phyloP scores from a whole-genome alignment of 2,888 invertebrate genomes.

The Hirtodrosophila cameraria region DNA sequence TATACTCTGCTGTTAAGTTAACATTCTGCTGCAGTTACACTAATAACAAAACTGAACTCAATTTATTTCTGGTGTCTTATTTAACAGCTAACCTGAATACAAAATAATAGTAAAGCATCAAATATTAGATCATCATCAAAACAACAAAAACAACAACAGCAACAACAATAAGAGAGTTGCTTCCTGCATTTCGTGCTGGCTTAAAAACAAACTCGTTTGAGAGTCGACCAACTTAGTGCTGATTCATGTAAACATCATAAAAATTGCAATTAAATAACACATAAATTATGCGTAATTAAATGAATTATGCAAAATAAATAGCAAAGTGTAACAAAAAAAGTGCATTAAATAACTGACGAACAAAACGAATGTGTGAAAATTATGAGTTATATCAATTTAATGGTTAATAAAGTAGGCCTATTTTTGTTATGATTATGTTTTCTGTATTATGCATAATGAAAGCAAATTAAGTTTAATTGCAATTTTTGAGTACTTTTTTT shows the following conservation, averaged over 20 bases:
- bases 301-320: constrained; percentile 50
- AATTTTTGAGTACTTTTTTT: no score
- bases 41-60: no score
- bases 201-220: constrained; percentile 42
- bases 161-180: constrained; percentile 4
- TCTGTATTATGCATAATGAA: no score
- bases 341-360: constrained; percentile 31
- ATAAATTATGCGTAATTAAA: constrained; percentile 37
- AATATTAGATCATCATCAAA: constrained; percentile 33
- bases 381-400: not conserved
- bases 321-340: constrained; percentile 3
- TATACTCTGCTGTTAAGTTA: no score
- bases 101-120: constrained; percentile 1
- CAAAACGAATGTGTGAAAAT: constrained; percentile 13
- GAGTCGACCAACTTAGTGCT: constrained; percentile 4
- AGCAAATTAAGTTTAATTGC: no score
- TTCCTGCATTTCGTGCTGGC: constrained; percentile 25
- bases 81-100: no score
- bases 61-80: no score
- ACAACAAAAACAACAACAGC: not conserved
- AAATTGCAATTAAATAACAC: constrained; percentile 44
- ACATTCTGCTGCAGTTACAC: no score
- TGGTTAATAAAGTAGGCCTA: constrained; percentile 18
- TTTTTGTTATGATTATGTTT: not conserved
- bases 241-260: constrained; percentile 44